Conservation (phyloP, 2,797 vertebrate genomes). For the Karalla daura region DNA sequence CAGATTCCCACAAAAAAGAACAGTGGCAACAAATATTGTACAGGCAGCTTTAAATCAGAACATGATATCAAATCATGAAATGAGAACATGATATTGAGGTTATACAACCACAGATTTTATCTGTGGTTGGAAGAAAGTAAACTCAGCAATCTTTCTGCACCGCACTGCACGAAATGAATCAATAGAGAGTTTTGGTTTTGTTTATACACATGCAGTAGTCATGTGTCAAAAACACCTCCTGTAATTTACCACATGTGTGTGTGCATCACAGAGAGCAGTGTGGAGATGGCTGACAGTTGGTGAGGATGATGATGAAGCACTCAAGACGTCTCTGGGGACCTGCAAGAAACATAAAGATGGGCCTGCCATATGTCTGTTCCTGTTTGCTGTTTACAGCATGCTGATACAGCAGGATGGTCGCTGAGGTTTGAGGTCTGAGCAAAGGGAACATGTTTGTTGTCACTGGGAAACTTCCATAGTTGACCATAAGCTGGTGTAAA, state of each 20-base stretch:
- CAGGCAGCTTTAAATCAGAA: background rate
- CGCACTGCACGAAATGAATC: background rate
- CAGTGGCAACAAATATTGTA: background rate
- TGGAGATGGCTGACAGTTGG: background rate
- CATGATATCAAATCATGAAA: too few species aligned
- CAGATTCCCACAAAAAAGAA: background rate
- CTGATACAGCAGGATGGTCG: constrained; percentile 23
- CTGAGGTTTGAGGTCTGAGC: background rate
- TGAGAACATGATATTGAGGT: too few species aligned
- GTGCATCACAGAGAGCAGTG: background rate
- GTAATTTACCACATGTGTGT: background rate
- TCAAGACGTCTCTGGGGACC: constrained; percentile 8
- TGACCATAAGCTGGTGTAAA: background rate
- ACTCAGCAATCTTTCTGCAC: background rate
- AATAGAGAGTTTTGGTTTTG: background rate
- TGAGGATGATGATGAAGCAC: constrained; percentile 9
- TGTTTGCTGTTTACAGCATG: background rate
- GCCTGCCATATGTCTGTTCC: background rate
- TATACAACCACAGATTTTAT: too few species aligned
- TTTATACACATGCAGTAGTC: background rate
- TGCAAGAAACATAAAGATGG: background rate
- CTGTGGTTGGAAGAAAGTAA: too few species aligned
- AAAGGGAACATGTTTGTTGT: background rate
- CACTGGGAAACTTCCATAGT: background rate
- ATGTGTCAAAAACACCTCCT: background rate